Conservation (phyloP, 2,888 invertebrate genomes). For the Microplitis manilae region DNA sequence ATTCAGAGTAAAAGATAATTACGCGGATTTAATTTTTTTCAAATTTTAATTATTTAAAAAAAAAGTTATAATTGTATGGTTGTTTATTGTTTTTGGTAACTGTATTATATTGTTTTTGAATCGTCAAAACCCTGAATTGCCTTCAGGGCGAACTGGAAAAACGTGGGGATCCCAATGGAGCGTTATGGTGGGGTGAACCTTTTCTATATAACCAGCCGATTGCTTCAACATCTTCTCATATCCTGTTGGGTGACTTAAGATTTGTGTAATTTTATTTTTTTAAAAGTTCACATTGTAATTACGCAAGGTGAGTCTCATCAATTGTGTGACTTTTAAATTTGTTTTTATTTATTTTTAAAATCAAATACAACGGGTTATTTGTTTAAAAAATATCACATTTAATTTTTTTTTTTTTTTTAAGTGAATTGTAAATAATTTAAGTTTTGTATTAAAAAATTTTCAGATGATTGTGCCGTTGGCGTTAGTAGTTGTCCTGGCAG, state of each 20-base stretch:
- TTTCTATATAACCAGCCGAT: constrained; percentile 41
- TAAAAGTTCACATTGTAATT: constrained; percentile 3
- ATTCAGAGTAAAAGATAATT: neutral
- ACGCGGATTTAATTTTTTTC: too few relatives aligned
- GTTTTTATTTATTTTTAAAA: neutral
- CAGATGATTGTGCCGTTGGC: constrained; percentile 81
- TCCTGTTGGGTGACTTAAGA: constrained; percentile 18
- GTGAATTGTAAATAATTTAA: too few relatives aligned
- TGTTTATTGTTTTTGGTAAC: neutral
- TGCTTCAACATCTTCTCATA: constrained; percentile 36
- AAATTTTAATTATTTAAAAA: too few relatives aligned
- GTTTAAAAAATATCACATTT: neutral
- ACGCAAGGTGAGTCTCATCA: constrained; percentile 25
- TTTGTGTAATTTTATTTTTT: constrained; percentile 12
- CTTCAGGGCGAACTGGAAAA: constrained; percentile 14
- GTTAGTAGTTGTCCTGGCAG: constrained; percentile 76
- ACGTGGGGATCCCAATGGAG: constrained; percentile 16
- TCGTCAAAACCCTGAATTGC: neutral
- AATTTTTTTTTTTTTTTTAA: neutral
- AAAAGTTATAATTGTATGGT: neutral
- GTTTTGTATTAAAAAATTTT: constrained; percentile 52
- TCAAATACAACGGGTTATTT: constrained; percentile 16
- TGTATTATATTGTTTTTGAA: neutral
- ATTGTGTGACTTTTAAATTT: neutral
- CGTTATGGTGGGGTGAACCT: constrained; percentile 18